A percentile compares a stretch with the other conserved stretches of the same genome.
Conservation (phyloP, 2,797 vertebrate species). For the Anguilla obscura region DNA sequence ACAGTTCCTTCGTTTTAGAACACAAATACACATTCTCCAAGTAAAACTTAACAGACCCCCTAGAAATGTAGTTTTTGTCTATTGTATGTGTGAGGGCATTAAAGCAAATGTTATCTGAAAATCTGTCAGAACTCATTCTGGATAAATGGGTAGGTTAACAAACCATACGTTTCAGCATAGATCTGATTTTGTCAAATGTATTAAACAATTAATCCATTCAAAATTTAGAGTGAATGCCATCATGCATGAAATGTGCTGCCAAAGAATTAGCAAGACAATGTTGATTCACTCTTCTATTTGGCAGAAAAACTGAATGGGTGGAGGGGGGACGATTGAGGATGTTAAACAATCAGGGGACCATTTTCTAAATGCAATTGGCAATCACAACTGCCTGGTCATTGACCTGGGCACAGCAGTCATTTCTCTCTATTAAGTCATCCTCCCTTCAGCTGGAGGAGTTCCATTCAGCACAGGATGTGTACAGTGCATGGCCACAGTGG, state of each 20-base stretch:
- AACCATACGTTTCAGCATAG: background rate
- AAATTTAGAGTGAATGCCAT: background rate
- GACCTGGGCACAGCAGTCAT: background rate
- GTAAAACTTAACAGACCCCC: background rate
- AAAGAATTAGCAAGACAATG: background rate
- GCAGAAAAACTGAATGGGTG: background rate
- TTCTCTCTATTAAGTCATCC: background rate
- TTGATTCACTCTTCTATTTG: background rate
- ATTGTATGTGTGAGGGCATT: background rate
- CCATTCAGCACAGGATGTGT: background rate
- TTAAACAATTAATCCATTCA: background rate
- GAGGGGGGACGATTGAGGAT: background rate
- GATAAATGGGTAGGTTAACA: background rate
- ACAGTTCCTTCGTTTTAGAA: background rate
- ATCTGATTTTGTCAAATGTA: background rate
- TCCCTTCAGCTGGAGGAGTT: background rate
- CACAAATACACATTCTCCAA: background rate
- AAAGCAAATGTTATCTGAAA: background rate
- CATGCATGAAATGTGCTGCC: background rate
- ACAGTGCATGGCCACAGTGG: background rate
- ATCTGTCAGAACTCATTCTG: background rate
- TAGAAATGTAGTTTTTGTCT: background rate
- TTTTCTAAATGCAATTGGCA: background rate
- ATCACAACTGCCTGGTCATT: background rate
- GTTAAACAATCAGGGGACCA: background rate